These are phyloP conservation scores for Salminus brasiliensis DNA, from an alignment of 2,113 vertebrate genomes.

Conservation along the genomic window DNA sequence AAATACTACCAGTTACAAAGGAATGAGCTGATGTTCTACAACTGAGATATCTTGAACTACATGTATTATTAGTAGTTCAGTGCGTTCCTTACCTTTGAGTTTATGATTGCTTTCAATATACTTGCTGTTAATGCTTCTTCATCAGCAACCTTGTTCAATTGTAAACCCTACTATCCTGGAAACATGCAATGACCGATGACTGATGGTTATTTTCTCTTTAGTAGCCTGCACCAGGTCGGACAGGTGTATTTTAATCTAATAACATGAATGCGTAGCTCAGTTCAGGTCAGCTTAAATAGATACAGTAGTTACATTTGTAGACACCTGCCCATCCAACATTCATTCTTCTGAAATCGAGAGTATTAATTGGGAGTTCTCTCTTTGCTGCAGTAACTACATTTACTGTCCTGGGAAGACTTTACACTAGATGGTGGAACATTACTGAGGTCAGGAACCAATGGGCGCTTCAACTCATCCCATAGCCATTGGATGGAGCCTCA, in stretches of 20 bases:
- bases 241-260: too few species aligned
- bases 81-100: neutral
- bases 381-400: too few species aligned
- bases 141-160: neutral
- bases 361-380: neutral
- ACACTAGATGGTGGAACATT: neutral
- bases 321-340: neutral
- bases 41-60: neutral
- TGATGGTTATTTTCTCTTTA: neutral
- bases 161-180: neutral
- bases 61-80: constrained; percentile 28
- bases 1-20: neutral
- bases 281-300: too few species aligned
- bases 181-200: neutral
- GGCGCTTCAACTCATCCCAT: too few species aligned
- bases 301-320: too few species aligned
- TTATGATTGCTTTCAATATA: constrained; percentile 41
- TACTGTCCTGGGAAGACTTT: neutral
- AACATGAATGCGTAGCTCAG: too few species aligned
- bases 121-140: constrained; percentile 5
- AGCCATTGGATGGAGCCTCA: too few species aligned
- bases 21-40: neutral
- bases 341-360: neutral
- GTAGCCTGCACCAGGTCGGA: too few species aligned
- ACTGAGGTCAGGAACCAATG: too few species aligned